Evolutionary conservation across 2,888 invertebrate species (phyloP).

Genomic region (Hypomecis atomaria): DNA sequence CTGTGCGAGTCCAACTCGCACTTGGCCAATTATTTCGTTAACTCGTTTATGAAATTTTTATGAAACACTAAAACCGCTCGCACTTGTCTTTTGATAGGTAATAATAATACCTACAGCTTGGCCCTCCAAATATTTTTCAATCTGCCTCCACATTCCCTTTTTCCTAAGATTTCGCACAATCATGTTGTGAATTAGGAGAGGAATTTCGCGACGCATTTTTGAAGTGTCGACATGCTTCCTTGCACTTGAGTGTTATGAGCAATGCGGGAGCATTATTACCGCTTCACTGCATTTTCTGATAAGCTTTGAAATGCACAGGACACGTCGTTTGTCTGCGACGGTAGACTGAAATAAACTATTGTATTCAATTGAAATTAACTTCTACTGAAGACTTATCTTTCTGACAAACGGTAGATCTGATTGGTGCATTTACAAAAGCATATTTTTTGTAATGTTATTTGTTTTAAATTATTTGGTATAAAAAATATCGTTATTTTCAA

Average conservation of each 20-base stretch:
- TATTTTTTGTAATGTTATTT: too few relatives aligned
- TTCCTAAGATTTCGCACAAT: constrained; percentile 16
- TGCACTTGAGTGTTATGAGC: neutral
- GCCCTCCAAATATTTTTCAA: constrained; percentile 1
- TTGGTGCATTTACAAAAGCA: too few relatives aligned
- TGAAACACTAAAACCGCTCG: too few relatives aligned
- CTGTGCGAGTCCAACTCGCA: too few relatives aligned
- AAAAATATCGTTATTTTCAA: too few relatives aligned
- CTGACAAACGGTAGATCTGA: too few relatives aligned
- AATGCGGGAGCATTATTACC: constrained; percentile 6
- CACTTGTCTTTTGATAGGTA: too few relatives aligned
- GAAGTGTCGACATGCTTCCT: constrained; percentile 12
- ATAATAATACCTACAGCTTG: neutral
- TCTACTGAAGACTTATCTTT: too few relatives aligned
- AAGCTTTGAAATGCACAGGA: constrained; percentile 4
- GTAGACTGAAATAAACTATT: neutral
- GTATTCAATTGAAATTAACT: too few relatives aligned
- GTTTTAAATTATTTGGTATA: too few relatives aligned
- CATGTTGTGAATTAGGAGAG: constrained; percentile 6
- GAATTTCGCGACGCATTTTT: constrained; percentile 11
- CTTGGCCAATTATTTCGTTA: too few relatives aligned
- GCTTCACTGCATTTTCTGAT: constrained; percentile 18
- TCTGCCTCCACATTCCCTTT: neutral
- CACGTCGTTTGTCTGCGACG: neutral
- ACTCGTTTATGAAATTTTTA: too few relatives aligned